Base-by-base conservation (phyloP, 2,113 vertebrate genomes). In the Pygoscelis adeliae region DNA sequence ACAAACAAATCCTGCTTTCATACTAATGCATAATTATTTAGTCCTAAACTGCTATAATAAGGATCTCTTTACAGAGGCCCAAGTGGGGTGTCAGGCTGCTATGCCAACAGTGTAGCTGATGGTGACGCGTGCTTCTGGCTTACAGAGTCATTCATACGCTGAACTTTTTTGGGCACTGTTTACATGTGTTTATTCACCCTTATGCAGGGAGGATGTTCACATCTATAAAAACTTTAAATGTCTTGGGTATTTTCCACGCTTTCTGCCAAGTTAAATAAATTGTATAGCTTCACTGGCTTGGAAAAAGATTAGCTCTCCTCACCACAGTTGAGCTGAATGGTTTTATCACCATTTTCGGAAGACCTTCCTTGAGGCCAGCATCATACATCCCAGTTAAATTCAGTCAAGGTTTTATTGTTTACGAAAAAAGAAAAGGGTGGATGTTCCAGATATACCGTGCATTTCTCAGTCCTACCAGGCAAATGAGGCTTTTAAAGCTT, bases 251-350 rank as follows among this genome's bases (percentile, higher is more conserved):
- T 93, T 82, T 42, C 20, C 90, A 90, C 8, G 29, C 50, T 80
- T 97, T 87, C 65, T 93, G 86, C 62, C 89, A 92, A 86, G 81
- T 95, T 81, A 87, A 79, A 84, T 87, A 59, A 62, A 78, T 62
- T n/a, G 34, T 81, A 76, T 61, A 72, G 58, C 32, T 81, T 84
- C 55, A 69, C 17, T 40, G 22, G 9, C n/a, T 88, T 83, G 73
- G 86, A 81, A 93, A 80, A 49, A 58, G 80, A 30, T 49, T 85
- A 72, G 15, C 34, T 66, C 30, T 87, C 42, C 50, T 82, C 61
- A 63, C 10, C 44, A 59, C 34, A 3, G 1, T 10, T 61, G 34
- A 65, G 52, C 6, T 71, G 40, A 91, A 89, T 40, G 26, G 5
- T 78, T 94, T 92, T 67, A 81, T 66, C 73, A 65, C 38, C 15